Evolutionary conservation across 2,113 vertebrate species (phyloP), one percentile per base, ranked within the genome.

Genomic region (Laterallus jamaicensis): DNA sequence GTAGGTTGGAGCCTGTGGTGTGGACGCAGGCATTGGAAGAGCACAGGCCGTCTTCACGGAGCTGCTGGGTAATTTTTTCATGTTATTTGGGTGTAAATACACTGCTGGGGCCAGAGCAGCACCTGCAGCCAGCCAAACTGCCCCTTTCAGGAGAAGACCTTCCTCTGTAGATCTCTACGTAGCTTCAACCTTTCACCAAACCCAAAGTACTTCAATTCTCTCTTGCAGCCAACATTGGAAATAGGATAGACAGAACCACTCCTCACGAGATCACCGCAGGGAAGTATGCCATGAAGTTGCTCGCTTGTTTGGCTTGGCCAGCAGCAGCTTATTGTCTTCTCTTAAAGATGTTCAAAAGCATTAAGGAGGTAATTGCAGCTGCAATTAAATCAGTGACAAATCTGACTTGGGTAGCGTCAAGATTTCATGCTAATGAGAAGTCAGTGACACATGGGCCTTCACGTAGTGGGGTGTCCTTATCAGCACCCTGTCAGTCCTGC

Each of bases 1-100:
- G 31, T 4, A 11, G 29, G 44, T 9, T 14, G 29, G 11, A 54
- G 58, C 11, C 32, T 0, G 0, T 6, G 37, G 5, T 15, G 24
- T 37, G n/a, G 31, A 11, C 0, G 0, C 0, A 0, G 35, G 19
- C 4, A 4, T 29, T 20, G 5, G 59, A 40, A 47, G 24, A 81
- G 9, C 42, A 31, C 3, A 3, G n/a, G 17, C 0, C 17, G 29
- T 44, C 15, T 76, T 32, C 16, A 0, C 7, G 49, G 31, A n/a
- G 44, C 39, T 39, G 54, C 54, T 22, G 9, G 47, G 32, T 5
- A 5, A 0, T 7, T 7, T 82, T 31, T 31, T 62, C 31, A 10
- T 0, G 0, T 56, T 14, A 3, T 8, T 15, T 21, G 24, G 6
- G 19, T 40, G 28, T 42, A 22, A 90, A 32, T 2, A 20, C 14